Base-by-base conservation (phyloP, 2,888 invertebrate species). In the Andrena dorsata region DNA sequence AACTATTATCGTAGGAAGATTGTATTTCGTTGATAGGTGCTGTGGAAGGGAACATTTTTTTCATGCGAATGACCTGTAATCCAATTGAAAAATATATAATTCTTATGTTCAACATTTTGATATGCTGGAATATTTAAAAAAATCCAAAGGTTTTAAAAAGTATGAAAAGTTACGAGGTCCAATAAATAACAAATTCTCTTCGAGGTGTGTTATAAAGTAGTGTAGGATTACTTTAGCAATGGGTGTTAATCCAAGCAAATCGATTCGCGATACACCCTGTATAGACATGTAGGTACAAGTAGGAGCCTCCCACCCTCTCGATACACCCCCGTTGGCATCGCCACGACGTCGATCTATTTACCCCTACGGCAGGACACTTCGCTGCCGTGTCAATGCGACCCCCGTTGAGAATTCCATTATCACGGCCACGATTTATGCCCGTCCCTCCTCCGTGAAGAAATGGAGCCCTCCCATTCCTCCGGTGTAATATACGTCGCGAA, bases 331-430 rank as follows among this genome's bases (percentile, higher is more conserved):
- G 83, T 83, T 83, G 75, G 79, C 82, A 78, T 84, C 85, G 85
- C 82, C 84, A 65, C 80, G 83, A 83, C 81, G 90, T 80, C 88
- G 90, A 88, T 90, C 85, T 82, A 84, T 89, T 88, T 87, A 82
- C 85, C 86, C 87, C 84, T 80, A 73, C 78, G 82, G 85, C 81
- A 85, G 86, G 91, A 91, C 92, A 90, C 87, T 89, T 91, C 86
- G 90, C 89, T 85, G 88, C 89, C 87, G 88, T 86, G 90, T 92
- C 92, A 92, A 91, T 91, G 90, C 90, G 88, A 90, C 91, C 92
- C 93, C 93, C 89, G 92, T 89, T 85, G 93, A 90, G 93, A 93
- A 91, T 93, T 93, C 93, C 93, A 93, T 93, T 93, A 93, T 92
- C 90, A 87, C 85, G 60, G 75, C 83, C 86, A 86, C 90, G 90